Evolutionary conservation across 2,888 invertebrate genomes (phyloP).

Genomic region (Pherbina coryleti): DNA sequence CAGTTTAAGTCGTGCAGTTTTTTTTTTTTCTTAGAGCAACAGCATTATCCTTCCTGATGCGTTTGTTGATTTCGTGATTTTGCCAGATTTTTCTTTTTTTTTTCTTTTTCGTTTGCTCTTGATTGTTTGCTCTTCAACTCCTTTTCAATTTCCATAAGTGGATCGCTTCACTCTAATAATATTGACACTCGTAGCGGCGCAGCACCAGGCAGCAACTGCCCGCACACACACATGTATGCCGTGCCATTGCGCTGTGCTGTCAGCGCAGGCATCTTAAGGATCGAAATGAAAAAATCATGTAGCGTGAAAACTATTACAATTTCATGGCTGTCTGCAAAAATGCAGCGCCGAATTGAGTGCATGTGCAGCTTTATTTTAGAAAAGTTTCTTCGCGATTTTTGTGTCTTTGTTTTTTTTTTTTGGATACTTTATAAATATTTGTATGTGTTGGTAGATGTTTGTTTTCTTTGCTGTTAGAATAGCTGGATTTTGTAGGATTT

Average conservation of each 20-base stretch:
- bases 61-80: constrained; percentile 26
- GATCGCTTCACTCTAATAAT: constrained; percentile 30
- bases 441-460: background rate
- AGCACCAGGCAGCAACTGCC: background rate
- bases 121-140: background rate
- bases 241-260: background rate
- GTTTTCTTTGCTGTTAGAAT: background rate
- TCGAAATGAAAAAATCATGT: constrained; percentile 30
- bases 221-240: background rate
- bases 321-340: constrained; percentile 33
- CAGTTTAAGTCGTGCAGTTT: background rate
- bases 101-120: background rate
- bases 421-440: too few relatives aligned
- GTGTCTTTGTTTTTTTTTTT: background rate
- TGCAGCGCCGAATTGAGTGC: constrained; percentile 19
- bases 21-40: background rate
- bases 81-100: background rate
- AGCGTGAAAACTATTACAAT: constrained; percentile 38
- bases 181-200: constrained; percentile 18
- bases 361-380: background rate
- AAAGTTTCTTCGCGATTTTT: background rate
- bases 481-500: background rate
- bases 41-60: background rate
- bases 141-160: constrained; percentile 38
- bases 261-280: background rate